Conservation (phyloP, 2,888 invertebrate genomes). For the Camponotus fellah region DNA sequence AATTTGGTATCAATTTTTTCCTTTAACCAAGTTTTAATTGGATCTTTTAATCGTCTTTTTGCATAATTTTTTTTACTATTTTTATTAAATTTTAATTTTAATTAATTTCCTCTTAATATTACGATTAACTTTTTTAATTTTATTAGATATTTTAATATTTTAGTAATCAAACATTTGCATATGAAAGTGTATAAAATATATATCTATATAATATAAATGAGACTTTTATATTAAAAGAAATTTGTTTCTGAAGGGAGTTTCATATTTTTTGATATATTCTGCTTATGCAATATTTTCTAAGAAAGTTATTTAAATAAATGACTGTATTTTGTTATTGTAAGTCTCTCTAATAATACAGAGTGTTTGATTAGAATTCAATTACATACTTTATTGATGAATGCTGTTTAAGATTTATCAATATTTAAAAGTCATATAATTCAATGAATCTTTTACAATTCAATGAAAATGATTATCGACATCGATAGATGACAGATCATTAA, state of each 20-base stretch:
- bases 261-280: background rate
- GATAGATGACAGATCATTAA: background rate
- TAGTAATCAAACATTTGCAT: background rate
- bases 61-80: background rate
- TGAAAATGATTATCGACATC: background rate
- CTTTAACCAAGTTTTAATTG: background rate
- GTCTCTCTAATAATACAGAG: background rate
- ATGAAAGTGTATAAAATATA: background rate
- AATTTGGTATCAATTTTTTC: background rate
- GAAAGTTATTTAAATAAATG: background rate
- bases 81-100: background rate
- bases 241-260: background rate
- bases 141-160: background rate
- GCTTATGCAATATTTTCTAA: background rate
- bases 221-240: background rate
- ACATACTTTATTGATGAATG: background rate
- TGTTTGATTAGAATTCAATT: slow-evolving; percentile 3
- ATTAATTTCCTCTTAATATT: background rate
- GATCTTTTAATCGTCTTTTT: background rate
- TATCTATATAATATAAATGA: background rate
- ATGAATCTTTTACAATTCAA: background rate
- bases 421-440: background rate
- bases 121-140: background rate
- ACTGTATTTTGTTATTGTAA: background rate
- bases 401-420: background rate